Percentiles rank a stretch among this genome's conserved stretches.
Evolutionary conservation across 1,140 invertebrate genomes (phyloP).

Genomic region (Diachasma alloeum): DNA sequence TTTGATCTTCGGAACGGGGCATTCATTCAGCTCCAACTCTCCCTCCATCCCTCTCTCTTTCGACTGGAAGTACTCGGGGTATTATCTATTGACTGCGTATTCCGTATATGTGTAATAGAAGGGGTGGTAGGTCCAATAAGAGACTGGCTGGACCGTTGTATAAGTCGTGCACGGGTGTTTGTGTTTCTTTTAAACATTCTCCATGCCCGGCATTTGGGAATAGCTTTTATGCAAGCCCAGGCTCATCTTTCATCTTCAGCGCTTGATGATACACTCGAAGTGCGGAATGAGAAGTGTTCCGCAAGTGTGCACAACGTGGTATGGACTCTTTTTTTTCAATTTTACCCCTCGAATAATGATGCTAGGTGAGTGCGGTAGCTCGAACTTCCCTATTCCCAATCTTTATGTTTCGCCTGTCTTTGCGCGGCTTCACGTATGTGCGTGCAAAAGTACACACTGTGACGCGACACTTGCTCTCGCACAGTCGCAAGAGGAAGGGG

Average conservation of each 20-base stretch:
- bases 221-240: conserved; percentile 45
- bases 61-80: conserved; percentile 30
- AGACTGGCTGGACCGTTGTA: not conserved
- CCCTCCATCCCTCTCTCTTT: conserved; percentile 17
- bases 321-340: not conserved
- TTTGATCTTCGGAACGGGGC: conserved; percentile 63
- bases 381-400: not conserved
- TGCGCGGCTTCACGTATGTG: not conserved
- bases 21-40: conserved; percentile 58
- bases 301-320: conserved; percentile 25
- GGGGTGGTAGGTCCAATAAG: not conserved
- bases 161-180: not conserved
- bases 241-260: conserved; percentile 47
- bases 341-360: not conserved
- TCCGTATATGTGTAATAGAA: conserved; percentile 31
- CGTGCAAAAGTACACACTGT: not conserved
- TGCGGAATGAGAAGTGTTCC: conserved; percentile 7
- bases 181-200: not conserved
- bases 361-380: not conserved
- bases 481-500: too few species aligned
- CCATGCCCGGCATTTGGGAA: conserved; percentile 45
- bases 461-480: not conserved
- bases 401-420: not conserved
- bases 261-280: conserved; percentile 39
- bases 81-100: conserved; percentile 57